These are phyloP conservation scores for Camponotus vicinus DNA, from an alignment of 1,140 invertebrate species.

Conservation along the genomic window DNA sequence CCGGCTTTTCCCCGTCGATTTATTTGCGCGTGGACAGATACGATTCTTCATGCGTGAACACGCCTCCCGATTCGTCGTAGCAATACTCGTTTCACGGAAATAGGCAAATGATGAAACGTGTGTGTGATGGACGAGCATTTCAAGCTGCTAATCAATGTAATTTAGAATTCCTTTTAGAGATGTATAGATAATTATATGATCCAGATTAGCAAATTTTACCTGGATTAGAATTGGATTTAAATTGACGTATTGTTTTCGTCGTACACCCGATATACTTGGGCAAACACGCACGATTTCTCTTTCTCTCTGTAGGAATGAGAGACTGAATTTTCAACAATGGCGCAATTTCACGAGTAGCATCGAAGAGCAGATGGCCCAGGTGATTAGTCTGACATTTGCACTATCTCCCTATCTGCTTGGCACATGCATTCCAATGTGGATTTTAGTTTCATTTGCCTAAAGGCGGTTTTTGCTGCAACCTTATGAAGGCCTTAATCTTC, in stretches of 20 bases:
- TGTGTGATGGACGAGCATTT: neutral
- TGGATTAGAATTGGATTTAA: neutral
- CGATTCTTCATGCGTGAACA: slow-evolving; percentile 36
- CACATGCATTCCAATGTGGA: slow-evolving; percentile 66
- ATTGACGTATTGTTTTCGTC: neutral
- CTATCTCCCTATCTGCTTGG: slow-evolving; percentile 49
- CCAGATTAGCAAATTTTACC: neutral
- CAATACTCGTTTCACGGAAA: slow-evolving; percentile 28
- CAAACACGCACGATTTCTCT: slow-evolving; percentile 13
- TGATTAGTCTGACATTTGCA: slow-evolving; percentile 77
- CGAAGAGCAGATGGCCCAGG: slow-evolving; percentile 60
- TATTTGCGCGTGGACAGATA: slow-evolving; percentile 34
- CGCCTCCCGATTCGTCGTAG: slow-evolving; percentile 27
- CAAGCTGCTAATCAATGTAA: neutral
- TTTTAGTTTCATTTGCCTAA: slow-evolving; percentile 69
- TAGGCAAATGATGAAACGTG: slow-evolving; percentile 6
- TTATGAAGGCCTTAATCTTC: slow-evolving; percentile 4
- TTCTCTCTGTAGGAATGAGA: neutral
- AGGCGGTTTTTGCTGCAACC: slow-evolving; percentile 61
- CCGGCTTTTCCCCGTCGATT: slow-evolving; percentile 31
- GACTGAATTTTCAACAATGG: slow-evolving; percentile 68
- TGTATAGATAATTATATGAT: neutral
- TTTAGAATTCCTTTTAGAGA: neutral
- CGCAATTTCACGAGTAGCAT: slow-evolving; percentile 46
- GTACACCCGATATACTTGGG: neutral